A percentile compares a stretch with the other conserved stretches of the same genome.
These are phyloP conservation scores for Drosophila kanekoi DNA, from an alignment of 2,888 invertebrate species.

Conservation along the genomic window DNA sequence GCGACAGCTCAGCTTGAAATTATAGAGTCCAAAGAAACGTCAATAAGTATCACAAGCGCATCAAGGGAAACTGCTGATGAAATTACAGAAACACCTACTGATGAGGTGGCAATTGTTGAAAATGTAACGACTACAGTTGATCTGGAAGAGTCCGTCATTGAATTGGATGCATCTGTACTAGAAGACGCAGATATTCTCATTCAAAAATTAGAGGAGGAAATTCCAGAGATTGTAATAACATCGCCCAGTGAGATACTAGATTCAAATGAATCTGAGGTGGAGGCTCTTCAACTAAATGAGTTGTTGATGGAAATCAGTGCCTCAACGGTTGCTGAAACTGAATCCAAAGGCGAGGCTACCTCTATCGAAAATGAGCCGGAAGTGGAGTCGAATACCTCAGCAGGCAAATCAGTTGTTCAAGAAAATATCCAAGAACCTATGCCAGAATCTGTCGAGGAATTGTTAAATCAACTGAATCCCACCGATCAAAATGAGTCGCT, in stretches of 20 bases:
- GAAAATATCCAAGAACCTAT: neutral
- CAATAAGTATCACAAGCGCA: neutral
- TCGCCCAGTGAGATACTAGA: neutral
- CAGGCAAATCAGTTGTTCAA: neutral
- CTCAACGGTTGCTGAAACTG: neutral
- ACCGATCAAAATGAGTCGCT: neutral
- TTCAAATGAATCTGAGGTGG: neutral
- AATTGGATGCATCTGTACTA: neutral
- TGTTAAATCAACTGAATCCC: neutral
- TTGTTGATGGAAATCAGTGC: neutral
- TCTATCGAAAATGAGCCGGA: neutral
- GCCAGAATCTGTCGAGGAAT: neutral
- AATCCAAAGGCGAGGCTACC: neutral
- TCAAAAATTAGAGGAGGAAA: neutral
- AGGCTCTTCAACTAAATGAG: neutral
- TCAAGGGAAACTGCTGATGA: neutral
- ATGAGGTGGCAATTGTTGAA: too few species aligned
- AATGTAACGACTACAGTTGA: too few species aligned
- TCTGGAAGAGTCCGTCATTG: neutral
- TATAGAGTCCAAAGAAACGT: neutral
- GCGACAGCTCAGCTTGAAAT: neutral
- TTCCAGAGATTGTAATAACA: constrained; percentile 2
- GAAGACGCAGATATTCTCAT: neutral
- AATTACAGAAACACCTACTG: neutral
- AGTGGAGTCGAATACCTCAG: neutral